Percentiles rank a stretch among this genome's conserved stretches.
Evolutionary conservation across 1,140 invertebrate genomes (phyloP).

Genomic region (Brachionus paranguensis): DNA sequence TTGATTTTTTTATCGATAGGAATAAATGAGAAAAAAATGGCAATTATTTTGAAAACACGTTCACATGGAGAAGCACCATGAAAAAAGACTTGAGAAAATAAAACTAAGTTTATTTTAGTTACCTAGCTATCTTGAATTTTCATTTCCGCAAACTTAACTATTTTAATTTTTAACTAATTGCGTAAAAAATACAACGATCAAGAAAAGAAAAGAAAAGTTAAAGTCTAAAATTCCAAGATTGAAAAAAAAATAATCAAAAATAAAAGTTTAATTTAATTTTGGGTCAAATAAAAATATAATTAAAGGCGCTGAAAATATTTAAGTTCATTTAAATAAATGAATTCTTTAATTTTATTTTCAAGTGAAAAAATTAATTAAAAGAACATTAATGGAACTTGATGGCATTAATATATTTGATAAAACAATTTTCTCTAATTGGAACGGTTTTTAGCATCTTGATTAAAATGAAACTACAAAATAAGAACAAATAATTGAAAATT

Average conservation of each 20-base stretch:
- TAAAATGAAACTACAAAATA: neutral
- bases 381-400: too few species aligned
- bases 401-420: neutral
- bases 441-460: neutral
- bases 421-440: neutral
- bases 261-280: too few species aligned
- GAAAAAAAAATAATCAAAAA: neutral
- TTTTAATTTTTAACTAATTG: neutral
- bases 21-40: neutral
- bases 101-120: neutral
- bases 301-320: too few species aligned
- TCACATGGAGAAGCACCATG: neutral
- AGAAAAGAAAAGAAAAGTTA: too few species aligned
- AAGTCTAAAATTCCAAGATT: neutral
- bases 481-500: neutral
- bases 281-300: too few species aligned
- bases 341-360: too few species aligned
- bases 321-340: neutral
- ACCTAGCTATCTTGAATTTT: neutral
- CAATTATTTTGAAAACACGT: neutral
- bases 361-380: too few species aligned
- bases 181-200: neutral
- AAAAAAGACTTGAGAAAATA: neutral
- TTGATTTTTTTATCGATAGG: neutral
- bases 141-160: neutral